A percentile compares a stretch with the other conserved stretches of the same genome.
Evolutionary conservation across 2,888 invertebrate genomes (phyloP).

Genomic region (Eupsilia transversa): DNA sequence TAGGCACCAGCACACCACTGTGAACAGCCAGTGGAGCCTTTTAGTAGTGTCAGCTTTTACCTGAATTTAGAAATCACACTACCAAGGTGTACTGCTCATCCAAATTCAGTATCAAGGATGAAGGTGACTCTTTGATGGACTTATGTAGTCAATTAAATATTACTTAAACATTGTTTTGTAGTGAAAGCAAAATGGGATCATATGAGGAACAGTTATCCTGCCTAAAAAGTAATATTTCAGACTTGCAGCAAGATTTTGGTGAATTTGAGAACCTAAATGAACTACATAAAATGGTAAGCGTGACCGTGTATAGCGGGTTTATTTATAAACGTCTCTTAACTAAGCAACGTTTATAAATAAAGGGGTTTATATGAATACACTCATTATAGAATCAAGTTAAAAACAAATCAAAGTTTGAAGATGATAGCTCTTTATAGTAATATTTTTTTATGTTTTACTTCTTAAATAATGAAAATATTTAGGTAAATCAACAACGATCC

Average conservation of each 20-base stretch:
- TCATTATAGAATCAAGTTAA: neutral
- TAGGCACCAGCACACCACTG: too few relatives aligned
- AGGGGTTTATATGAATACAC: neutral
- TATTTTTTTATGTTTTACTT: neutral
- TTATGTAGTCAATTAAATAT: neutral
- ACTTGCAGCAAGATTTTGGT: conserved; percentile 81
- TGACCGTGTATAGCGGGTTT: neutral
- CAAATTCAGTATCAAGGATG: neutral
- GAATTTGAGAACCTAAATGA: conserved; percentile 80
- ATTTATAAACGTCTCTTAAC: neutral
- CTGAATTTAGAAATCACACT: neutral
- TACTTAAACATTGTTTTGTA: conserved; percentile 61
- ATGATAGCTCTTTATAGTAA: too few relatives aligned
- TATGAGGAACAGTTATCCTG: conserved; percentile 80
- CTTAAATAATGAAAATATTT: conserved; percentile 18
- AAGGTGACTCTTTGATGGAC: neutral
- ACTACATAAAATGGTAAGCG: conserved; percentile 79
- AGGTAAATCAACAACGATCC: conserved; percentile 80
- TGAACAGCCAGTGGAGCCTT: too few relatives aligned
- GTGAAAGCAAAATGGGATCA: conserved; percentile 80
- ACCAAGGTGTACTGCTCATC: neutral
- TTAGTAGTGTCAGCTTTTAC: neutral
- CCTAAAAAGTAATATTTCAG: conserved; percentile 78
- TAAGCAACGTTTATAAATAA: neutral
- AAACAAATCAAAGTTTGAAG: too few relatives aligned